Conservation (phyloP, 2,113 vertebrate species). For the Chionodraco myersi region DNA sequence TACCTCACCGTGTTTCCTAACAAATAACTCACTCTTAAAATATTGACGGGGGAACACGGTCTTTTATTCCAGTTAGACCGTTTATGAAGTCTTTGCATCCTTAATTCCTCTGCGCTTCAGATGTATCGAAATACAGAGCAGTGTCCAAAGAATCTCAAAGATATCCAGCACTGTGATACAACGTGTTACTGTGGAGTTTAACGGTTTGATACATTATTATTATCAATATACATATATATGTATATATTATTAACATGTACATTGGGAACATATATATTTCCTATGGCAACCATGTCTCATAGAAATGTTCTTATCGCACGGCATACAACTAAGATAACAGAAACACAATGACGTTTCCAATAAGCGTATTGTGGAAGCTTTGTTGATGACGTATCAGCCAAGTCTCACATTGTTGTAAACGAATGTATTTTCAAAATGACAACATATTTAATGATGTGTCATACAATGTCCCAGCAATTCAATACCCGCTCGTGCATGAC, state of each 20-base stretch:
- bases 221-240: no score
- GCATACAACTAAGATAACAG: no score
- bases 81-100: constrained; percentile 58
- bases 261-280: not conserved
- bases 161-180: constrained; percentile 16
- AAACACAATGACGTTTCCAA: not conserved
- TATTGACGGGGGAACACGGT: constrained; percentile 57
- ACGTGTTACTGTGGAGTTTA: not conserved
- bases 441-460: not conserved
- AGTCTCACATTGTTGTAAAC: not conserved
- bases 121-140: constrained; percentile 60
- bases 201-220: not conserved
- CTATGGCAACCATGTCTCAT: not conserved
- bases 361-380: not conserved
- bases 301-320: not conserved
- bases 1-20: constrained; percentile 69
- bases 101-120: constrained; percentile 45
- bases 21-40: constrained; percentile 62
- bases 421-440: not conserved
- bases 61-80: constrained; percentile 68
- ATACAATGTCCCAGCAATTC: not conserved
- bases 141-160: constrained; percentile 31
- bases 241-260: not conserved
- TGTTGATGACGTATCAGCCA: not conserved
- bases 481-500: not conserved